Base-by-base conservation (phyloP, 2,113 vertebrate species). In the Saimiri boliviensis region DNA sequence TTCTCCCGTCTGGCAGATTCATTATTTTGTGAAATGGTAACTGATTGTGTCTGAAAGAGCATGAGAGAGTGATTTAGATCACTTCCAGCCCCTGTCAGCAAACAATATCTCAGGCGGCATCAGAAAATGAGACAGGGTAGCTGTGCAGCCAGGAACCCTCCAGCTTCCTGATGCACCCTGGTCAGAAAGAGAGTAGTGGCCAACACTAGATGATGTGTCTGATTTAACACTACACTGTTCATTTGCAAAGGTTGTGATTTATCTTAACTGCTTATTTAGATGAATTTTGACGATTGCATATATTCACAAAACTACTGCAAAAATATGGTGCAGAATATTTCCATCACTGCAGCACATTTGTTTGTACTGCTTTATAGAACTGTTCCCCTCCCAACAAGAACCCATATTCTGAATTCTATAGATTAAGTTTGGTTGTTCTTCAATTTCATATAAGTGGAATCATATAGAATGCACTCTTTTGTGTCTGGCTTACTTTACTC, bases 21-120 rank as follows among this genome's bases (percentile, higher is more conserved):
- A 98, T 98, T 98, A 98, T 97, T 98, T 98, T 77, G 82, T 96
- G 93, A 97, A 97, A 97, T 91, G 96, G 97, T 96, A 98, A 96
- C 94, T 95, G 98, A 98, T 95, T 93, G 90, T 97, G 94, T 98
- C 98, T 97, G 97, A 98, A 97, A 60, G 96, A 84, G 79, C 60
- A 82, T 93, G 58, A 71, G 77, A 92, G 71, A 96, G 68, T 47
- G 84, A 97, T 98, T 98, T 97, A 92, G 93, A 86, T 97, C 14
- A 11, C 95, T 95, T 93, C 96, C 52, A 73, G 97, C 79, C 77
- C 94, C 97, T 98, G 98, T 98, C 98, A 98, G 96, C 77, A 94
- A 94, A 92, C 56, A 94, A 19, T 52, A 86, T 95, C 87, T 95
- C 42, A 90, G 93, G 60, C 25, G 86, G 71, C 82, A 85, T 63